Percentiles rank a stretch among this genome's conserved stretches.
These are phyloP conservation scores for Gymnothorax javanicus DNA, from an alignment of 2,797 vertebrate species.

Conservation along the genomic window DNA sequence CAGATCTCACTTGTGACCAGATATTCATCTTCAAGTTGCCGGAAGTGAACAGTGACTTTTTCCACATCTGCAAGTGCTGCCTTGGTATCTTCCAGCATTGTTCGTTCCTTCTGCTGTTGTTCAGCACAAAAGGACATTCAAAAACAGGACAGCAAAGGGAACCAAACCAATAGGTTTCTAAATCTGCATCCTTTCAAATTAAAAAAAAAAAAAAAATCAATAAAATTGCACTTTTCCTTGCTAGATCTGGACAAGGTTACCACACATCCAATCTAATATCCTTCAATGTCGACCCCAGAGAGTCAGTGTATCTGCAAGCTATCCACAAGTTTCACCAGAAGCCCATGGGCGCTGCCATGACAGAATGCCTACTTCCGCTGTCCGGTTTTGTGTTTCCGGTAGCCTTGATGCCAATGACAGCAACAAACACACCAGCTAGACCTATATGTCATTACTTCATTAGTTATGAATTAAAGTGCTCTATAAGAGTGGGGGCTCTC, in stretches of 20 bases:
- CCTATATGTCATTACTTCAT: too few relatives aligned
- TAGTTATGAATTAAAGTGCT: background rate
- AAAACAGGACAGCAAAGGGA: background rate
- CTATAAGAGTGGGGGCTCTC: slow-evolving; percentile 39
- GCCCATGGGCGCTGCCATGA: too few relatives aligned
- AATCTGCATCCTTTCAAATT: background rate
- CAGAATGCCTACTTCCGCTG: too few relatives aligned
- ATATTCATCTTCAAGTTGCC: slow-evolving; percentile 88
- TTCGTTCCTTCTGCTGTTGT: slow-evolving; percentile 86
- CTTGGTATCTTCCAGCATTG: slow-evolving; percentile 93
- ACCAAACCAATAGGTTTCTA: too few relatives aligned
- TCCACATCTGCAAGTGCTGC: slow-evolving; percentile 90
- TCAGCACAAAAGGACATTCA: background rate
- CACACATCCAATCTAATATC: background rate
- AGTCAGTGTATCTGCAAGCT: too few relatives aligned
- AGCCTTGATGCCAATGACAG: too few relatives aligned
- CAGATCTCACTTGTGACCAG: slow-evolving; percentile 88
- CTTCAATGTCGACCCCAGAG: background rate
- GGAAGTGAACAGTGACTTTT: slow-evolving; percentile 92
- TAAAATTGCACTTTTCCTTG: background rate
- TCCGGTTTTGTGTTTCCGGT: too few relatives aligned
- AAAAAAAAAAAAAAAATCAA: background rate
- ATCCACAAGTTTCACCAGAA: too few relatives aligned
- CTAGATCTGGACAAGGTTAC: background rate
- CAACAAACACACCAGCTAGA: too few relatives aligned